Base-by-base conservation (phyloP, 2,888 invertebrate species). In the Taenaris catops region DNA sequence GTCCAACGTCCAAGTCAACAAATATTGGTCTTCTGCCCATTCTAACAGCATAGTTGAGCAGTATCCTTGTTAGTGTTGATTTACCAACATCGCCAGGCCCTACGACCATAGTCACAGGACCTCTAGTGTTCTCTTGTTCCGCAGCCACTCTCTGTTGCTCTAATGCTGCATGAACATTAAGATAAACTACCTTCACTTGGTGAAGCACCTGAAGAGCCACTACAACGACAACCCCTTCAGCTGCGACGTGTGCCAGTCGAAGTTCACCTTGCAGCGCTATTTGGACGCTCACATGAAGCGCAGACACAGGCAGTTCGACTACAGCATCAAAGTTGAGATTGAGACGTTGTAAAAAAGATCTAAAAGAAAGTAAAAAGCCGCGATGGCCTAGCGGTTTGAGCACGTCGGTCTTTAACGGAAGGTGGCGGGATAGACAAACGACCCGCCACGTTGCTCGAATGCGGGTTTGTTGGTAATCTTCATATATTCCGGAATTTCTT, bases 61-160 rank as follows among this genome's bases (percentile, higher is more conserved):
- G 84, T 46, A 99, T 90, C 43, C 94, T 89, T 35, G 94, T 93
- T 1, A 99, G 72, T 0, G 99, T 98, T 0, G 96, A 96, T 75
- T 99, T 99, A 8, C 99, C 99, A 1, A 99, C 99, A 71, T 99
- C 99, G 19, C 91, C 91, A 0, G 99, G 99, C 0, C 99, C 98
- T 0, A 96, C 97, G 0, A 98, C 80, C 93, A 98, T 93, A 0
- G 93, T 91, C 16, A 95, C 93, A 0, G 97, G 97, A 0, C 97
- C 97, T 45, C 93, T 86, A 1, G 88, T 89, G 44, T 90, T 90
- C 20, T 89, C 89, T 52, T 91, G 91, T 51, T 96, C 96, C 0
- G 97, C 96, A 14, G 92, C 91, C 20, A 91, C 89, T 44, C 99
- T 87, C 78, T 97, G 90, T 53, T 96, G 93, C 65, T 99, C 99